Evolutionary conservation across 2,888 invertebrate genomes (phyloP).

Genomic region (Acholoe squamosa): DNA sequence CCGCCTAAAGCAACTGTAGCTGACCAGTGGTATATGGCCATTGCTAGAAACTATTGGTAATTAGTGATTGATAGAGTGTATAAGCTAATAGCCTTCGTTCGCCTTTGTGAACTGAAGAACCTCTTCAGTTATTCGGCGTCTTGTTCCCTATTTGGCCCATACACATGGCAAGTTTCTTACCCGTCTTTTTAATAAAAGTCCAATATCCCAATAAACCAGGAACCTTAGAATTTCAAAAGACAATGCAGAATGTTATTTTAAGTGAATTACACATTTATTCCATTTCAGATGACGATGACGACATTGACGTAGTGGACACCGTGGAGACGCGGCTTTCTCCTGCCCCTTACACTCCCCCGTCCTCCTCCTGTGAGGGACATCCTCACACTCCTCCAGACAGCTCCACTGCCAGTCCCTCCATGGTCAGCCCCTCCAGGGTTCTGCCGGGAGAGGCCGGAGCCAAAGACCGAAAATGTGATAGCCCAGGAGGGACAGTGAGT

Average conservation of each 20-base stretch:
- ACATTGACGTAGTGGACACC: constrained; percentile 33
- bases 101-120: too few species aligned
- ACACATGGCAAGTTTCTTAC: too few species aligned
- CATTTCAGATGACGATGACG: constrained; percentile 18
- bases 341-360: neutral
- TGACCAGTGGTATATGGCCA: too few species aligned
- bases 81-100: too few species aligned
- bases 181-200: too few species aligned
- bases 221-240: neutral
- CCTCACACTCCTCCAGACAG: neutral
- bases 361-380: constrained; percentile 12
- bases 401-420: neutral
- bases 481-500: neutral
- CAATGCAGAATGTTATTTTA: neutral
- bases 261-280: neutral
- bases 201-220: too few species aligned
- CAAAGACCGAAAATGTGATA: neutral
- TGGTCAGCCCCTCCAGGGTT: neutral
- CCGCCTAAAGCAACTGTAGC: too few species aligned
- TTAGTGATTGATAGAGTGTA: too few species aligned
- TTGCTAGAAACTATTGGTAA: too few species aligned
- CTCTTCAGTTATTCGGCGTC: too few species aligned
- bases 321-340: constrained; percentile 30
- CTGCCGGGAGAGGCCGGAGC: neutral
- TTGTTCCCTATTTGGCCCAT: too few species aligned